Base-by-base conservation (phyloP, 2,113 vertebrate genomes). In the Brachyhypopomus occidentalis region DNA sequence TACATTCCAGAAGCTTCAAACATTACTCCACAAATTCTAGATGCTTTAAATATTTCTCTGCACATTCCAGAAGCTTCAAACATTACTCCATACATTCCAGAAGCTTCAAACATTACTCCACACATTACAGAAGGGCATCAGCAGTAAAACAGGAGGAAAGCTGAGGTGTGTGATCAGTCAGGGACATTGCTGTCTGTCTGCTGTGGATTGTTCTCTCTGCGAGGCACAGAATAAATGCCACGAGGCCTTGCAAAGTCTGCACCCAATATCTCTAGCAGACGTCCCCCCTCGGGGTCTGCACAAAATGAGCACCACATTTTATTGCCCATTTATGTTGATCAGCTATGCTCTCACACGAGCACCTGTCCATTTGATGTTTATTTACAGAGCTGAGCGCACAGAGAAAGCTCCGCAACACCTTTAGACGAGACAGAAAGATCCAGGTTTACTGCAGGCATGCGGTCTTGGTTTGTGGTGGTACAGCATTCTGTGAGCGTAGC, bases 231-330 rank as follows among this genome's bases (percentile, higher is more conserved):
- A 80, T 25, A 34, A 48, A 70, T 56, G 56, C 82, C 66, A 66
- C 72, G 72, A 59, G 74, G 73, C 83, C 38, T 52, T 75, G 36
- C 30, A n/a, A 63, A 70, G 34, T 80, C 79, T 67, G 59, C 45
- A 59, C 82, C 67, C 75, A 52, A 74, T 64, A 30, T 77, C 48
- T 83, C 66, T 67, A 80, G 38, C 72, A 58, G 64, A 38, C 17
- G 64, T 76, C 36, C 55, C 45, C 30, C 63, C 55, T 27, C 17
- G 27, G 45, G 30, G 20, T 48, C 27, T 20, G 67, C 36, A 58
- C 66, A 66, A 19, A 67, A 82, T 55, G 79, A 84, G 23, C 78
- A 73, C 38, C 59, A 80, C 72, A 75, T 82, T 85, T 81, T 75
- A 63, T 34, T 20, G 76, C 30, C 56, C 22, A 70, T 82, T 76